Evolutionary conservation across 2,888 invertebrate species (phyloP), one percentile per base, ranked within the genome.

Genomic region (Pemphredon lugubris): DNA sequence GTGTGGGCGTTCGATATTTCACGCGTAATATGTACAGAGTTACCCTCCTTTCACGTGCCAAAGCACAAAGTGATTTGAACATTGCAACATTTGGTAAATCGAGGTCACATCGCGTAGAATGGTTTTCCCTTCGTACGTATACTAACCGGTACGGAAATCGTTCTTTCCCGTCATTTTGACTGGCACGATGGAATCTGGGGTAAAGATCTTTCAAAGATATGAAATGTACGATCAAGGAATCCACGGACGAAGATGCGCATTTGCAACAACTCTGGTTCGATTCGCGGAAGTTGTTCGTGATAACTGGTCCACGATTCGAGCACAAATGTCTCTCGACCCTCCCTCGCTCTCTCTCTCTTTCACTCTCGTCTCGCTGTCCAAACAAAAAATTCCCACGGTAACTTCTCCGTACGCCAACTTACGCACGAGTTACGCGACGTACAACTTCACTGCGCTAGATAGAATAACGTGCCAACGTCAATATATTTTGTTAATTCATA

Each of bases 401-500:
- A n/a, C n/a, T n/a, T n/a, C n/a, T n/a, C n/a, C n/a, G n/a, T n/a
- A n/a, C n/a, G n/a, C n/a, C n/a, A n/a, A n/a, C n/a, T n/a, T n/a
- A n/a, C n/a, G n/a, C n/a, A n/a, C n/a, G n/a, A n/a, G n/a, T n/a
- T n/a, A n/a, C n/a, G n/a, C 14, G 6, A 16, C 16, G 3, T 16
- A 40, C 7, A 16, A 16, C 40, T 16, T 9, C 4, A 16, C 40
- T 4, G 4, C 4, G n/a, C n/a, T 1, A 40, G 16, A 16, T 16
- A 45, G 71, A 55, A 72, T 73, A 71, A 60, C 53, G 14, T 40
- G 37, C 40, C 26, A 32, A 16, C 57, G 45, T 21, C 53, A 21
- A 63, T 72, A 63, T 54, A 73, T 75, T 77, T 65, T 65, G 61
- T 69, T 45, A 68, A 73, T 51, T 69, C 65, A 50, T 48, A 55